phyloP scores from a whole-genome alignment of 1,140 invertebrate species.

The Dendroctonus ponderosae region DNA sequence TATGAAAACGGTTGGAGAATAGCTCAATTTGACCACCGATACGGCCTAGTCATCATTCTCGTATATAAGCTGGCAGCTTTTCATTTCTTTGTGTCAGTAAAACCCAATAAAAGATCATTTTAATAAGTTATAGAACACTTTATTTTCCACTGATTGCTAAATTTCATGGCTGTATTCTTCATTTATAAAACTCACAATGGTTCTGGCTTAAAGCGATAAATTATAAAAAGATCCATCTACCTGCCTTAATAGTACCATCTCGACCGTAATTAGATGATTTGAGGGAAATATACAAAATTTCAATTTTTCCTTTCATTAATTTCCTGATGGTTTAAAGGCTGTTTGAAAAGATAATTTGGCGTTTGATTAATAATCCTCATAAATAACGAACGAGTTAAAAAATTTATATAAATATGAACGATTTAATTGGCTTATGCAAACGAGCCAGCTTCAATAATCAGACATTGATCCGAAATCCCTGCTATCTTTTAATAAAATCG shows the following conservation, averaged over 20 bases:
- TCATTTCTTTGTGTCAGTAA: conserved; percentile 27
- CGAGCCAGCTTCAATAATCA: too few species aligned
- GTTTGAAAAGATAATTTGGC: conserved; percentile 20
- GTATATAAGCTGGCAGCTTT: conserved; percentile 13
- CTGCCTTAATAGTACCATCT: conserved; percentile 41
- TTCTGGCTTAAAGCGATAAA: conserved; percentile 37
- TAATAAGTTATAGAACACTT: conserved; percentile 42
- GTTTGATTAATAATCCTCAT: conserved; percentile 17
- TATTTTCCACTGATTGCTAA: conserved; percentile 40
- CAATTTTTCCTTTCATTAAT: conserved; percentile 16
- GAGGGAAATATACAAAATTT: conserved; percentile 19
- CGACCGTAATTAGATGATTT: conserved; percentile 22
- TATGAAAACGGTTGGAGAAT: conserved; percentile 17
- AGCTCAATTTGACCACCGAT: conserved; percentile 22
- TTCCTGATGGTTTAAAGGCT: conserved; percentile 13
- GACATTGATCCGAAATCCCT: too few species aligned
- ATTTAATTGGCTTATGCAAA: too few species aligned
- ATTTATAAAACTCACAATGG: conserved; percentile 45
- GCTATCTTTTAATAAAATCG: too few species aligned
- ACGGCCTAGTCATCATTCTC: conserved; percentile 9
- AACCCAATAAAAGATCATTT: conserved; percentile 40
- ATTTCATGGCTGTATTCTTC: conserved; percentile 41
- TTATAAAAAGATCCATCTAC: conserved; percentile 40
- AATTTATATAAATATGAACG: too few species aligned
- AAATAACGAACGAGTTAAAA: too few species aligned